Conservation (phyloP, 2,888 invertebrate genomes). For the Eledona agricola region DNA sequence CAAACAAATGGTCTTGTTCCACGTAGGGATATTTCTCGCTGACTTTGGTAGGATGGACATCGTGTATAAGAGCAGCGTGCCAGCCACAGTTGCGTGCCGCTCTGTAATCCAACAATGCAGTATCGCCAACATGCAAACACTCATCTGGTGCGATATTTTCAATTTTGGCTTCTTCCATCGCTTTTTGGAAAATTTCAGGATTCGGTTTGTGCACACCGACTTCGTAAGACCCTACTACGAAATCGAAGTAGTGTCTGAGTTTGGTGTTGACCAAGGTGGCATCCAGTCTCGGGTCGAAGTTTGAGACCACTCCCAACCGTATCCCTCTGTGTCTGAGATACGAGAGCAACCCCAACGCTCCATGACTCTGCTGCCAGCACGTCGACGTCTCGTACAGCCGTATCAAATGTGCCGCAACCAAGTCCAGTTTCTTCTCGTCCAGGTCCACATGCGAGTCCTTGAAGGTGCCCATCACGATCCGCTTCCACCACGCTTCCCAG, state of each 20-base stretch:
- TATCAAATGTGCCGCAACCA: slow-evolving; percentile 70
- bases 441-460: slow-evolving; percentile 62
- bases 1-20: slow-evolving; percentile 60
- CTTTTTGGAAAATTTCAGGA: slow-evolving; percentile 74
- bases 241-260: slow-evolving; percentile 78
- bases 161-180: slow-evolving; percentile 64
- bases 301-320: slow-evolving; percentile 82
- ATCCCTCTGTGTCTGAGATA: slow-evolving; percentile 65
- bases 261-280: slow-evolving; percentile 72
- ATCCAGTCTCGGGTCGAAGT: slow-evolving; percentile 85
- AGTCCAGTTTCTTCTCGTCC: slow-evolving; percentile 61
- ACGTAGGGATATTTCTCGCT: slow-evolving; percentile 61
- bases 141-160: slow-evolving; percentile 66
- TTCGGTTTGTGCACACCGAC: slow-evolving; percentile 80
- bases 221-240: slow-evolving; percentile 82
- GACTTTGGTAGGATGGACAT: slow-evolving; percentile 56
- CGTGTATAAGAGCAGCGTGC: slow-evolving; percentile 70
- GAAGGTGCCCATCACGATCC: slow-evolving; percentile 73
- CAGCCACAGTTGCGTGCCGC: slow-evolving; percentile 81
- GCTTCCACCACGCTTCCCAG: slow-evolving; percentile 87
- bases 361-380: slow-evolving; percentile 78
- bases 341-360: slow-evolving; percentile 71
- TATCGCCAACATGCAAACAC: slow-evolving; percentile 87
- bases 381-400: slow-evolving; percentile 74
- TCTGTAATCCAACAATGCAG: slow-evolving; percentile 76